Evolutionary conservation across 2,797 vertebrate species (phyloP).

Genomic region (Syncerus caffer): DNA sequence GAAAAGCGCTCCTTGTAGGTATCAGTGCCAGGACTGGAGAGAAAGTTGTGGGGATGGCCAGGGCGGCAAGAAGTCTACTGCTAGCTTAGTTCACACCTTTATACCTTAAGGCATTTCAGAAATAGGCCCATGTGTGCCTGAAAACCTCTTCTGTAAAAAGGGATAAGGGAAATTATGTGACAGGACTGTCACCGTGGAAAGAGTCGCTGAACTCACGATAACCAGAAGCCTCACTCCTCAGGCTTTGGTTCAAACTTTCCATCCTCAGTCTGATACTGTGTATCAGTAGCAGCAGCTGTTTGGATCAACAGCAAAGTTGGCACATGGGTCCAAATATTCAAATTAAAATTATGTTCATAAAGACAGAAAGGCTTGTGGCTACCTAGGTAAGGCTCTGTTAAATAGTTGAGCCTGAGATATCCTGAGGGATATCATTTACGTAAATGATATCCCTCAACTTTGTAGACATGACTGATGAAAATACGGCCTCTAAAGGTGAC

Average conservation of each 20-base stretch:
- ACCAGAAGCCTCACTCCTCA: not conserved
- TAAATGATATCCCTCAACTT: not conserved
- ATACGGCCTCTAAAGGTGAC: not conserved
- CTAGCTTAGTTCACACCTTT: not conserved
- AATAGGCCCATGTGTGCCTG: not conserved
- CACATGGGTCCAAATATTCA: not conserved
- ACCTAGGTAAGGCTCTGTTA: not conserved
- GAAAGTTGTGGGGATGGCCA: not conserved
- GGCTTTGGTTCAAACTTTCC: not conserved
- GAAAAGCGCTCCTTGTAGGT: not conserved
- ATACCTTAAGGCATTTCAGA: not conserved
- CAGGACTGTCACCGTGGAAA: not conserved
- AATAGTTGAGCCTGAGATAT: not conserved
- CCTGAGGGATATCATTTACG: not conserved
- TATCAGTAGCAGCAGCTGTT: not conserved
- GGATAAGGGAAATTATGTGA: not conserved
- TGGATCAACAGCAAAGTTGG: slow-evolving; percentile 51
- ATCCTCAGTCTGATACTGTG: not conserved
- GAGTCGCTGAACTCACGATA: not conserved
- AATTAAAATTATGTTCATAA: not conserved
- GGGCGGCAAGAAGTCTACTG: not conserved
- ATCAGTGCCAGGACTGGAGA: not conserved
- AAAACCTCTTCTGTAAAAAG: not conserved
- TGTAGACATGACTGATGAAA: not conserved
- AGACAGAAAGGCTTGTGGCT: not conserved